Conservation (phyloP, 37 sponge, comb jelly and placozoan genomes). For the Agelas oroides region DNA sequence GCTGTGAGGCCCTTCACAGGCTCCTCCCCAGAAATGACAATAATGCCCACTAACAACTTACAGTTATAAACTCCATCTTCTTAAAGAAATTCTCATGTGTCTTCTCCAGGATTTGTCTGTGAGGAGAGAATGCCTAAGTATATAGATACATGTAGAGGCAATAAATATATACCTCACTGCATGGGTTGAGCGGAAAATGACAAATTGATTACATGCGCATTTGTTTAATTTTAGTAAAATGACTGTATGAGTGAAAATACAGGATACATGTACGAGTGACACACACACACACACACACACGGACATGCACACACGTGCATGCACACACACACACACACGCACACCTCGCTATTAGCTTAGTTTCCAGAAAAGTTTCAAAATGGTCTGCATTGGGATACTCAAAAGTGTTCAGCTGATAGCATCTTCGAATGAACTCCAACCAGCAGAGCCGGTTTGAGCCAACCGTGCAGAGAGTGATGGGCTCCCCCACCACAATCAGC, state of each 20-base stretch:
- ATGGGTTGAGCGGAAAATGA: too few species aligned
- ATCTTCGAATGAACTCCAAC: conserved; percentile 78
- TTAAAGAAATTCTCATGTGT: conserved; percentile 6
- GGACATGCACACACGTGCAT: too few species aligned
- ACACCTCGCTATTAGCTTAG: conserved; percentile 35
- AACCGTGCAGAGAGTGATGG: conserved; percentile 88
- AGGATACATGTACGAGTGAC: not conserved
- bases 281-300: conserved; percentile 1
- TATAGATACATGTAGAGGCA: too few species aligned
- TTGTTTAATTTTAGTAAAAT: too few species aligned
- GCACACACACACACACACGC: not conserved
- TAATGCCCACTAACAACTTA: too few species aligned
- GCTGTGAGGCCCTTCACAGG: too few species aligned
- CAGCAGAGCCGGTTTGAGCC: conserved; percentile 90
- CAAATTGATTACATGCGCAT: too few species aligned
- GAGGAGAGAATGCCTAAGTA: too few species aligned
- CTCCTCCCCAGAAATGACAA: too few species aligned
- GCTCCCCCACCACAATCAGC: conserved; percentile 89
- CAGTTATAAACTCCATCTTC: not conserved
- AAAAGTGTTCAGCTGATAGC: conserved; percentile 62
- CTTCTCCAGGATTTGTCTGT: conserved; percentile 38
- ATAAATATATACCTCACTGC: too few species aligned
- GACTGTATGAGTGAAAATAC: not conserved
- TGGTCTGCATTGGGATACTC: conserved; percentile 43
- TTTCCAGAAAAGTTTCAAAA: conserved; percentile 68